A percentile compares a stretch with the other conserved stretches of the same genome.
phyloP scores from a whole-genome alignment of 2,888 invertebrate genomes.

The Raillietiella orientalis region DNA sequence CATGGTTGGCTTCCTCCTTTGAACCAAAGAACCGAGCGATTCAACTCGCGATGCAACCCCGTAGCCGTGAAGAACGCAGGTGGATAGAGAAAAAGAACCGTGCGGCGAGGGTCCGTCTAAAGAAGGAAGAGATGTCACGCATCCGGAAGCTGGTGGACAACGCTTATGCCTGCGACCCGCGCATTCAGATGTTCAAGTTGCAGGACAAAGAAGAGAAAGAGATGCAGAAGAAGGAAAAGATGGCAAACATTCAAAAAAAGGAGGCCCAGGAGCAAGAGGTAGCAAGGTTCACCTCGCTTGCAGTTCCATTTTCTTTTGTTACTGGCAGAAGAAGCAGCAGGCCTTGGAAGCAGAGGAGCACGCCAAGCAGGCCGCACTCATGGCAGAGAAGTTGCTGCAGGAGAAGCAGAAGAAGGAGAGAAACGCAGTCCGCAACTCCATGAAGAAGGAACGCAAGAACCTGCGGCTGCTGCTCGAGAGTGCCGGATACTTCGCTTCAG shows the following conservation, averaged over 20 bases:
- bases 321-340: slow-evolving; percentile 14
- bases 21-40: no score
- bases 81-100: slow-evolving; percentile 99
- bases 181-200: slow-evolving; percentile 67
- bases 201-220: slow-evolving; percentile 69
- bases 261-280: slow-evolving; percentile 52
- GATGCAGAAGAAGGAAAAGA: slow-evolving; percentile 54
- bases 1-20: no score
- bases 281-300: slow-evolving; percentile 1
- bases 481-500: slow-evolving; percentile 39
- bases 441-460: slow-evolving; percentile 56
- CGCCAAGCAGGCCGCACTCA: slow-evolving; percentile 11
- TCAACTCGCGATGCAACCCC: no score
- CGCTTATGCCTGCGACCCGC: slow-evolving; percentile 73
- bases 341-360: slow-evolving; percentile 34
- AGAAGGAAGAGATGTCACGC: slow-evolving; percentile 86
- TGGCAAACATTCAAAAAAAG: slow-evolving; percentile 24
- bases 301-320: slow-evolving; percentile 3
- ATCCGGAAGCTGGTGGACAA: slow-evolving; percentile 68
- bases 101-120: slow-evolving; percentile 55
- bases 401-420: slow-evolving; percentile 53
- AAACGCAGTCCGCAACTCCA: slow-evolving; percentile 45
- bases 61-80: slow-evolving; percentile 63
- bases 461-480: slow-evolving; percentile 44
- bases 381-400: slow-evolving; percentile 43